These are phyloP conservation scores for Heliconius hewitsoni DNA, from an alignment of 1,140 invertebrate genomes.

Conservation along the genomic window DNA sequence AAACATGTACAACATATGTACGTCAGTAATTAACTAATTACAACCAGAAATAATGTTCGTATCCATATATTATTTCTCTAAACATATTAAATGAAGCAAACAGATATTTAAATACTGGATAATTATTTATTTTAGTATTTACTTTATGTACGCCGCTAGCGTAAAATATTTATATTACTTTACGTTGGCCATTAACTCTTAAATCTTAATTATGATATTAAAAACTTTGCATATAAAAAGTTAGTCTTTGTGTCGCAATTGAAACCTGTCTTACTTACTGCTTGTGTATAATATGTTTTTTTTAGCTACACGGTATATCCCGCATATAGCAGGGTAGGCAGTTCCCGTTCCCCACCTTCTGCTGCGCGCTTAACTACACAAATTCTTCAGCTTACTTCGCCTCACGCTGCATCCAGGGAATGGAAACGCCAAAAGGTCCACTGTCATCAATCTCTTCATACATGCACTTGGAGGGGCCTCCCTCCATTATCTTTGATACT, in stretches of 20 bases:
- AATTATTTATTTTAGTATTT: conserved; percentile 5
- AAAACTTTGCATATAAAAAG: conserved; percentile 1
- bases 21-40: neutral
- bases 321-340: too few relatives aligned
- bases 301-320: too few relatives aligned
- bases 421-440: too few relatives aligned
- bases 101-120: neutral
- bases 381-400: too few relatives aligned
- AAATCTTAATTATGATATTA: conserved; percentile 9
- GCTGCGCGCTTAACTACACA: too few relatives aligned
- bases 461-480: too few relatives aligned
- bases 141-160: neutral
- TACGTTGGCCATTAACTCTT: conserved; percentile 3
- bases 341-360: too few relatives aligned
- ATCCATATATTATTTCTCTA: neutral
- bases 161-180: neutral
- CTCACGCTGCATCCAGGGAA: too few relatives aligned
- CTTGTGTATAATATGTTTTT: too few relatives aligned
- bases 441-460: too few relatives aligned
- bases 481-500: too few relatives aligned
- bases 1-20: neutral
- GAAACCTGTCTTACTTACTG: too few relatives aligned
- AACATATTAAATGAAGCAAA: neutral
- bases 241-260: neutral
- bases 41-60: neutral